Evolutionary conservation across 2,797 vertebrate genomes (phyloP), one percentile per base, ranked within the genome.

Genomic region (Sebastiscus tertius): DNA sequence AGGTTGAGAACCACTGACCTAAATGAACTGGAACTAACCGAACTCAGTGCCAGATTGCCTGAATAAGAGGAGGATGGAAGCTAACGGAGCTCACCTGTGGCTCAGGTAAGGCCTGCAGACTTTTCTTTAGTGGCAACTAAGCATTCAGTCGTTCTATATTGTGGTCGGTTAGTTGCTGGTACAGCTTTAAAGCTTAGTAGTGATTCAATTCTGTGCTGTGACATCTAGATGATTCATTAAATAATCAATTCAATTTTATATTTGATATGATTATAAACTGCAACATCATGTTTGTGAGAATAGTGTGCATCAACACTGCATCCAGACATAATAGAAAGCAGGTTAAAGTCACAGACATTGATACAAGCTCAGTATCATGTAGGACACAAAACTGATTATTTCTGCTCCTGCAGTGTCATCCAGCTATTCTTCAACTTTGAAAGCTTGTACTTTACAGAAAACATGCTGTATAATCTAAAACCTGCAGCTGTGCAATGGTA

Each of bases 401-500:
- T 16, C 65, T 70, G 58, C 75, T 79, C 55, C 75, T 60, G 1
- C 69, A 2, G 55, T 39, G 70, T 83, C 69, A 29, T 13, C 27
- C 24, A 39, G 62, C 33, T 72, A 71, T 69, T 75, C 60, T 76
- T 78, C 68, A 68, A 34, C 62, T 81, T 11, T 58, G 29, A 82
- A 81, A 67, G 78, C 71, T 20, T 56, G 9, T 22, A 14, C 29
- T 78, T 72, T 42, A 62, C 78, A 67, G 13, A 13, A 72, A 85
- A 79, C 36, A 34, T 29, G 66, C 52, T 2, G 24, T 63, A 16
- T 59, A 78, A 89, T 86, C 80, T 79, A 59, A 81, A 87, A 70
- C 71, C 73, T 64, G 85, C 86, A 83, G 80, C 83, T 75, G 77
- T 79, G 86, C 20, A 74, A 67, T n/a, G 24, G 12, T 13, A 59